These are phyloP conservation scores for Pangasius mekongensis DNA, from an alignment of 2,797 vertebrate genomes.

Conservation along the genomic window DNA sequence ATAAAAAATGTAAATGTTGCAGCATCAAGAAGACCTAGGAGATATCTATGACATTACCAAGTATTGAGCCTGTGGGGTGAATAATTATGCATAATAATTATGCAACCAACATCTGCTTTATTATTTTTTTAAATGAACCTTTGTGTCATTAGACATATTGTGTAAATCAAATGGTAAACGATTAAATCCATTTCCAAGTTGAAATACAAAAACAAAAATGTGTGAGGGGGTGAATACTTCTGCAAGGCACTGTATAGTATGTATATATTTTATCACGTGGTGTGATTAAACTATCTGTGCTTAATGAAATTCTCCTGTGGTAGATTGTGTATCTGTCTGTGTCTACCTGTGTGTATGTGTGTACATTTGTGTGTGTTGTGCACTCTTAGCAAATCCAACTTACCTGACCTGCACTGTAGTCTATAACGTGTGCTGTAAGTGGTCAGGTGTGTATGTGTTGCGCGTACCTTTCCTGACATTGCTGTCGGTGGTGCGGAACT, in stretches of 20 bases:
- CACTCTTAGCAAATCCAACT: not conserved
- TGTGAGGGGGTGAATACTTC: not conserved
- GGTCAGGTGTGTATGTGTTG: slow-evolving; percentile 38
- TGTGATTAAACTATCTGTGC: not conserved
- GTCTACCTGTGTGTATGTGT: not conserved
- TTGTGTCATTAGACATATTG: not conserved
- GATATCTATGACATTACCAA: not conserved
- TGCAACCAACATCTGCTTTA: not conserved
- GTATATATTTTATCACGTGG: not conserved
- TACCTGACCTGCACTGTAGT: slow-evolving; percentile 42
- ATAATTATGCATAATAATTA: not conserved
- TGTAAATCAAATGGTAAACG: not conserved
- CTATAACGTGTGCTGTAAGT: slow-evolving; percentile 18
- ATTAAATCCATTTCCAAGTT: not conserved
- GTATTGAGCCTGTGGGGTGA: not conserved
- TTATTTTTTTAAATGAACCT: not conserved
- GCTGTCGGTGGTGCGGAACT: slow-evolving; percentile 88
- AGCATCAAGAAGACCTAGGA: not conserved
- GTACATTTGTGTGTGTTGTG: slow-evolving; percentile 12
- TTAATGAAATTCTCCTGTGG: not conserved
- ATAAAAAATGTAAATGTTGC: not conserved
- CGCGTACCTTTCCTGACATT: slow-evolving; percentile 92
- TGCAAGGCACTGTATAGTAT: not conserved
- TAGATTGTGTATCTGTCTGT: not conserved
- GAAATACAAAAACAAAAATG: not conserved